phyloP scores from a whole-genome alignment of 2,797 vertebrate genomes.

The Lindbergichthys nudifrons region DNA sequence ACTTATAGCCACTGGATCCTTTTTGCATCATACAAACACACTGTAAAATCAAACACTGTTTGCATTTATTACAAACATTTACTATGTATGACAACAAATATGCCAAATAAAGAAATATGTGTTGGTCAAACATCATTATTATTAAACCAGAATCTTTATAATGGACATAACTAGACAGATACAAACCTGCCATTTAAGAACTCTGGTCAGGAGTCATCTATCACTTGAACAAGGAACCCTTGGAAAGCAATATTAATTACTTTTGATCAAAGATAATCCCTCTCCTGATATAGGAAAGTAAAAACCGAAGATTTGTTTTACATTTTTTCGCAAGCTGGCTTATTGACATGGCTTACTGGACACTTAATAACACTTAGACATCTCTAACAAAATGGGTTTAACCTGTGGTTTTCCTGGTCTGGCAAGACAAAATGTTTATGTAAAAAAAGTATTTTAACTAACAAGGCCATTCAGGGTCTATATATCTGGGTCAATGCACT shows the following conservation, averaged over 20 bases:
- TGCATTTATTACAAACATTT: neutral
- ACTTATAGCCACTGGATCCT: neutral
- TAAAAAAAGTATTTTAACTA: neutral
- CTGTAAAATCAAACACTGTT: neutral
- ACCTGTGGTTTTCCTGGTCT: neutral
- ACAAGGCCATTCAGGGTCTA: neutral
- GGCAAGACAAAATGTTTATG: neutral
- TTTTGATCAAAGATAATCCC: conserved; percentile 8
- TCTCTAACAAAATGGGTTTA: neutral
- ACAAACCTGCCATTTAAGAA: conserved; percentile 6
- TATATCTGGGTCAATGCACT: neutral
- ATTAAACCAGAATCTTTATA: conserved; percentile 4
- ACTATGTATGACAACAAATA: neutral
- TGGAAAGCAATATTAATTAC: neutral
- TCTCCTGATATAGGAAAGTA: neutral
- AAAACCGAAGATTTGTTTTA: neutral
- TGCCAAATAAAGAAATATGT: neutral
- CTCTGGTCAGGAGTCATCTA: neutral
- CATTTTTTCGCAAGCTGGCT: neutral
- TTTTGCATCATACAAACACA: neutral
- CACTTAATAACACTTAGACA: neutral
- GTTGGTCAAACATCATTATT: neutral
- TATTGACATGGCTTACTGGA: neutral
- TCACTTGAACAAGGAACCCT: neutral
- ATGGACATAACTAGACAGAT: neutral